phyloP scores from a whole-genome alignment of 2,888 invertebrate genomes.

The Callosobruchus maculatus region DNA sequence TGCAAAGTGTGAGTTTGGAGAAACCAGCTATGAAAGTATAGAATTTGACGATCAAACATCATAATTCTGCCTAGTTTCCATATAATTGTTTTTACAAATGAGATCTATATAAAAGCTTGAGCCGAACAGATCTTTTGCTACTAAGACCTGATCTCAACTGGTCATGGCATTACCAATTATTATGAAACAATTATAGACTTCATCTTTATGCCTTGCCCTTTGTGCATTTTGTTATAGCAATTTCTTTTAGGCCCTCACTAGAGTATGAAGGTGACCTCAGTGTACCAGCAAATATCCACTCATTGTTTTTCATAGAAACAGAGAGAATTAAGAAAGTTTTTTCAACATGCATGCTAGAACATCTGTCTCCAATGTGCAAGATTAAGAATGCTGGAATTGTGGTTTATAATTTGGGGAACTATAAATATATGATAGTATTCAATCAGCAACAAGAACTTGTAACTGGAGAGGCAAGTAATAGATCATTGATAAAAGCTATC shows the following conservation, averaged over 20 bases:
- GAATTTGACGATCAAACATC: too few species aligned
- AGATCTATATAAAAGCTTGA: too few species aligned
- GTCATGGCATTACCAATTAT: too few species aligned
- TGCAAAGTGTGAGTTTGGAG: too few species aligned
- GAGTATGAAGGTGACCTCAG: slow-evolving; percentile 26
- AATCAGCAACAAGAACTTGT: slow-evolving; percentile 22
- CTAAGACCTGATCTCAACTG: too few species aligned
- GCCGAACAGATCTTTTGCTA: too few species aligned
- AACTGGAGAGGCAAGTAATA: slow-evolving; percentile 31
- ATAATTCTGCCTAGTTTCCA: too few species aligned
- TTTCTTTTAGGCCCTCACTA: slow-evolving; percentile 25
- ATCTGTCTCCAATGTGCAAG: slow-evolving; percentile 15
- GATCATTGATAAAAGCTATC: slow-evolving; percentile 1
- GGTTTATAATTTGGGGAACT: slow-evolving; percentile 20
- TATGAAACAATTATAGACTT: too few species aligned
- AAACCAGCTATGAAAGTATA: too few species aligned
- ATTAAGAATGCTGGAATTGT: slow-evolving; percentile 23
- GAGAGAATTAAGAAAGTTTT: slow-evolving; percentile 20
- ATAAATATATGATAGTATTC: slow-evolving; percentile 26
- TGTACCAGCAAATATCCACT: slow-evolving; percentile 23
- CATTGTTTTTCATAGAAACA: slow-evolving; percentile 30
- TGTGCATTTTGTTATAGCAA: too few species aligned
- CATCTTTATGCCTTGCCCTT: too few species aligned
- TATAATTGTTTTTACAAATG: too few species aligned
- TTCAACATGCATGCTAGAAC: slow-evolving; percentile 17